Evolutionary conservation across 1,140 invertebrate species (phyloP).

Genomic region (Bombus consobrinus): DNA sequence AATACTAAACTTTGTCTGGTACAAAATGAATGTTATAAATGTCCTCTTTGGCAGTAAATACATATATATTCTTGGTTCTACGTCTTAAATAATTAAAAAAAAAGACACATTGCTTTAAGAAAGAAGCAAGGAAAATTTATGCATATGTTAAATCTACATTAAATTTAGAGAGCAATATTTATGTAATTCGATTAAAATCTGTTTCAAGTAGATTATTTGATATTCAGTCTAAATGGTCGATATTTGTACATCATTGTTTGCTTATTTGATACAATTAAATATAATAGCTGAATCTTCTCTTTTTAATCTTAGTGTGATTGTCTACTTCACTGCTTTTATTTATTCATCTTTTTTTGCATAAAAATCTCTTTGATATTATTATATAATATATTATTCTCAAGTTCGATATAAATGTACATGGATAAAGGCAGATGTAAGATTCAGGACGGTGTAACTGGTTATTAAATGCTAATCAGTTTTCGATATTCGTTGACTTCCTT

Average conservation of each 20-base stretch:
- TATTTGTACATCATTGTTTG: conserved; percentile 39
- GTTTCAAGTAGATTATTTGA: conserved; percentile 25
- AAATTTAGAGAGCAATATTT: conserved; percentile 34
- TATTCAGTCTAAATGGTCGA: conserved; percentile 46
- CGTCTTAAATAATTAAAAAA: conserved; percentile 43
- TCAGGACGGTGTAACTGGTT: conserved; percentile 56
- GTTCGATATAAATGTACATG: background rate
- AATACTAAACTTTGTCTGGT: conserved; percentile 33
- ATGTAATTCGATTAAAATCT: conserved; percentile 13
- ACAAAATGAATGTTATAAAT: conserved; percentile 67
- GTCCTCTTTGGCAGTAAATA: conserved; percentile 77
- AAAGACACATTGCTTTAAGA: conserved; percentile 7
- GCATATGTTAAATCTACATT: conserved; percentile 38
- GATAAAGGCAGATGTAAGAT: conserved; percentile 52
- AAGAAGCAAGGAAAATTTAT: conserved; percentile 8
- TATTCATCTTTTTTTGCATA: conserved; percentile 13
- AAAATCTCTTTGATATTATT: conserved; percentile 20
- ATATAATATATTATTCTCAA: conserved; percentile 24
- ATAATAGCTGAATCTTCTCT: conserved; percentile 4
- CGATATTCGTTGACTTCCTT: background rate
- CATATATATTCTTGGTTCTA: conserved; percentile 34
- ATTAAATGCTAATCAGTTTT: conserved; percentile 9
- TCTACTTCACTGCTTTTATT: conserved; percentile 27
- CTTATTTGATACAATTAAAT: conserved; percentile 13
- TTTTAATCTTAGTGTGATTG: conserved; percentile 46